Evolutionary conservation across 2,888 invertebrate genomes (phyloP), one percentile per base, ranked within the genome.

Genomic region (Tiliacea aurago): DNA sequence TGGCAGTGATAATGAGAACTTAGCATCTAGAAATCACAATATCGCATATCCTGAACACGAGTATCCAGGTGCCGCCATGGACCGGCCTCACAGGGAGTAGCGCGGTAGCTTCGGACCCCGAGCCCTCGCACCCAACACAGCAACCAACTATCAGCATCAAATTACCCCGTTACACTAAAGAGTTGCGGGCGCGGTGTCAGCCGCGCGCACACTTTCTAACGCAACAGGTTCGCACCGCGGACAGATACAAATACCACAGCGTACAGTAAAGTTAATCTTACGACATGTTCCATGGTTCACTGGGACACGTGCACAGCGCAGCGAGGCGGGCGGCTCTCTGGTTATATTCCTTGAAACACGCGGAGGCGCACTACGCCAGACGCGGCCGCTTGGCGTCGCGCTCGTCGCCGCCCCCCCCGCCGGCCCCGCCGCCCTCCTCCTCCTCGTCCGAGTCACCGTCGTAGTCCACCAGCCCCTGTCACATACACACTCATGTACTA

Each of bases 381-480:
- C 98, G 97, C 92, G 98, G 97, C 91, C 98, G 97, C 94, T 98
- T 98, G 81, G 97, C 97, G 89, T 97, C 97, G 71, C 97, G 97
- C 91, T 95, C 95, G 67, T 94, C 94, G 64, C 83, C 86, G 45
- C 86, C 86, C 61, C 88, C 86, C 23, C 86, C 82, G 33, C 87
- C 89, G 18, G 87, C 85, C 23, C 88, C 86, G n/a, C 91, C 89
- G 11, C 91, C 90, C 55, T 98, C 98, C 78, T 99, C 99, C 76
- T 99, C 99, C 90, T 99, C 99, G 90, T 99, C 99, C 0, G 99
- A 99, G 95, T 99, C 99, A 73, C 99, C 99, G 93, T 99, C 99
- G 91, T 99, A 99, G 95, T 99, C 99, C 81, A 99, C 99, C 90
- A 99, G 97, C 87, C 99, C 98, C 98, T 98, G 93, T 43, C 33